These are phyloP conservation scores for Drosophila lowei DNA, from an alignment of 1,140 invertebrate species.

Conservation along the genomic window DNA sequence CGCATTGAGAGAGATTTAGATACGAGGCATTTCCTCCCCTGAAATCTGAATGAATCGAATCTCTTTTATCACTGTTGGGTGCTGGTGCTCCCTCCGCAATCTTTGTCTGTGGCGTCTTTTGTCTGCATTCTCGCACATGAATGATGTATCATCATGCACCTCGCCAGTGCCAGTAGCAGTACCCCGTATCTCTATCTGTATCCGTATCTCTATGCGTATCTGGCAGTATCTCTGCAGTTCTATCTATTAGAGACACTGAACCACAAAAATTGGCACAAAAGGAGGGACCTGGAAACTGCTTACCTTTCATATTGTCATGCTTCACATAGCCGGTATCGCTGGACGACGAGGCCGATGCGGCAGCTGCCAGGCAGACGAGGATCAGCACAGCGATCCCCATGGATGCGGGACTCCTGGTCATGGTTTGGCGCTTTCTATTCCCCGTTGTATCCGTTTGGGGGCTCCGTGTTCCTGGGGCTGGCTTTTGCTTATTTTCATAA, in stretches of 20 bases:
- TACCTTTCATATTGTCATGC: constrained; percentile 80
- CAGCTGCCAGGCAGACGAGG: constrained; percentile 25
- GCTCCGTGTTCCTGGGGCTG: background rate
- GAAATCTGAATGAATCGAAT: constrained; percentile 36
- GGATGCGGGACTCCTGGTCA: constrained; percentile 7
- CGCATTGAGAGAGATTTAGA: constrained; percentile 6
- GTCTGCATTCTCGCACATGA: constrained; percentile 21
- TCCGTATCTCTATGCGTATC: constrained; percentile 17
- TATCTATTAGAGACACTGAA: constrained; percentile 5
- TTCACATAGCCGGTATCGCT: constrained; percentile 75
- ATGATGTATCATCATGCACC: constrained; percentile 26
- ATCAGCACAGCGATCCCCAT: constrained; percentile 33
- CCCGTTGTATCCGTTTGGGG: too few species aligned
- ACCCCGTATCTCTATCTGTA: background rate
- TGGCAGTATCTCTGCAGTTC: background rate
- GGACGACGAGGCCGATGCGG: constrained; percentile 30
- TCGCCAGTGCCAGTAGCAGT: too few species aligned
- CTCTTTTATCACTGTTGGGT: constrained; percentile 33
- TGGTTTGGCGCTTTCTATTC: constrained; percentile 1
- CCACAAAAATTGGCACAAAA: constrained; percentile 19
- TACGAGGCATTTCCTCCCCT: constrained; percentile 31
- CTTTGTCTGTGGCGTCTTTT: constrained; percentile 40
- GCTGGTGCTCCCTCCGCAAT: constrained; percentile 16
- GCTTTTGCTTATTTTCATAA: constrained; percentile 31
- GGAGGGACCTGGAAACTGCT: constrained; percentile 32